Evolutionary conservation across 2,113 vertebrate genomes (phyloP).

Genomic region (Lepus europaeus): DNA sequence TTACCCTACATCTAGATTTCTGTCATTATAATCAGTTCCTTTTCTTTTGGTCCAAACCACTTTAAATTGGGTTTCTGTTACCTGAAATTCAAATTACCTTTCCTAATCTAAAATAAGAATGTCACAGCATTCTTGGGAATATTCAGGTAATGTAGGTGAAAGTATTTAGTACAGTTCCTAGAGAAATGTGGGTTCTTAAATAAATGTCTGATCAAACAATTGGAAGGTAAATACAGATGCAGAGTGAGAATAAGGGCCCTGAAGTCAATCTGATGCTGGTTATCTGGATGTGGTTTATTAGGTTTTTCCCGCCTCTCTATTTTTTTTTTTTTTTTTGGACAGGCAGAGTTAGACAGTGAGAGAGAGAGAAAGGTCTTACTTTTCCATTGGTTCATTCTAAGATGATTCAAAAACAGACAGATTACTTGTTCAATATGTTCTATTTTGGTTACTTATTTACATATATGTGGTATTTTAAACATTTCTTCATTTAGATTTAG

Average conservation of each 20-base stretch:
- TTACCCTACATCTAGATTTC: background rate
- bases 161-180: background rate
- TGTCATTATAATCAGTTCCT: background rate
- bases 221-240: background rate
- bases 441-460: slow-evolving; percentile 36
- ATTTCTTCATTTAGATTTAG: slow-evolving; percentile 50
- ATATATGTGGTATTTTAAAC: slow-evolving; percentile 42
- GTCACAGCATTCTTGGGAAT: background rate
- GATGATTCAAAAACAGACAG: slow-evolving; percentile 49
- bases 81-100: background rate
- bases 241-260: background rate
- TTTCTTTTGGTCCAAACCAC: slow-evolving; percentile 41
- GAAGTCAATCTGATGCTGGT: background rate
- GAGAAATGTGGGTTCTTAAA: slow-evolving; percentile 14
- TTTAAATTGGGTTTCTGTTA: slow-evolving; percentile 17
- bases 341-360: too few species aligned
- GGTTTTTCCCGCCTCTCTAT: too few species aligned
- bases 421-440: background rate
- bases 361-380: too few species aligned
- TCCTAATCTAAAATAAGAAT: slow-evolving; percentile 1
- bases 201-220: slow-evolving; percentile 42
- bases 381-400: background rate
- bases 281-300: background rate
- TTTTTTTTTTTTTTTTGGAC: too few species aligned
- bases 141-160: background rate